Base-by-base conservation (phyloP, 2,888 invertebrate genomes). In the Tenthredo distinguenda region DNA sequence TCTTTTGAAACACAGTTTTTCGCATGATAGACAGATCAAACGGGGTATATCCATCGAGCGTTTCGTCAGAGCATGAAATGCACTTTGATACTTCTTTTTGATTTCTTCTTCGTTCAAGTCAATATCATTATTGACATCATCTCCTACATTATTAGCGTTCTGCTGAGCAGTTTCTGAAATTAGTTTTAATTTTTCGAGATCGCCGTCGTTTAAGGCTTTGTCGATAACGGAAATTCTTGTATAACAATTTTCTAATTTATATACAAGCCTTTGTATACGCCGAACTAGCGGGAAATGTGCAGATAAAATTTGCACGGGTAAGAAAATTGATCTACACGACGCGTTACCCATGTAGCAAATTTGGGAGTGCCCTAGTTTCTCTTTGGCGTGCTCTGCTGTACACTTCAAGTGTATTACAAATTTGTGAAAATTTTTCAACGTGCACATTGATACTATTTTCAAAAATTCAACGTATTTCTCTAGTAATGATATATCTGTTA, bases 1-100 rank as follows among this genome's bases (percentile, higher is more conserved):
- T 87, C 86, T 86, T 43, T 26, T 72, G 85, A 55, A 87, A 65
- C 87, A 86, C 6, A 90, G 86, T 68, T 87, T 89, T 85, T 88
- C 86, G 84, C 89, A 89, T 43, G 88, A 88, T 40, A 87, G 74
- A 79, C 88, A 89, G 9, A 71, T 47, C 50, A 81, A 72, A 7
- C 21, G 40, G 9, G 89, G 88, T 37, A 76, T 50, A 86, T 89
- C 89, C 12, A 85, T 50, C 0, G 87, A 85, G 43, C 84, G 81
- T 68, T 87, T 89, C 4, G 68, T 86, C n/a, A 88, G 86, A 21
- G 85, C 76, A 58, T 85, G 84, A 72, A 88, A 88, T 6, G 88
- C 87, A n/a, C 55, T 81, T 21, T 21, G 18, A 86, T 86, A 86
- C 10, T 34, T 84, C 0, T n/a, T 9, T 26, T 77, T 85, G 12